phyloP scores from a whole-genome alignment of 1,140 invertebrate genomes.

The Lerema accius region DNA sequence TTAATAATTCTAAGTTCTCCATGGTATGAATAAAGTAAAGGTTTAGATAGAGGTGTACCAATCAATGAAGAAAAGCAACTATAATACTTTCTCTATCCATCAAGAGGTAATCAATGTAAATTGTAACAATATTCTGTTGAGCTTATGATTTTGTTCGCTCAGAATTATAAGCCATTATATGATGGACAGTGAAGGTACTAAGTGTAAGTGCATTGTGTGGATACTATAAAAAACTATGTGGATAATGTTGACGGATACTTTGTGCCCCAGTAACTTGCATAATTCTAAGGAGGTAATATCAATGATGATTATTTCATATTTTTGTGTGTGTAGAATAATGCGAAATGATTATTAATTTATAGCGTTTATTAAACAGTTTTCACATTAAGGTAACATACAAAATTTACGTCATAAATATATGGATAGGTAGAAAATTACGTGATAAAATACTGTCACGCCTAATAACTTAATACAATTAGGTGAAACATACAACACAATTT shows the following conservation, averaged over 20 bases:
- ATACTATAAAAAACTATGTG: conserved; percentile 35
- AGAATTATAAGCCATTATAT: conserved; percentile 11
- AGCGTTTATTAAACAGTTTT: conserved; percentile 79
- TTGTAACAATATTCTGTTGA: no score
- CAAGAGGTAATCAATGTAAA: no score
- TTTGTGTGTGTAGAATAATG: conserved; percentile 73
- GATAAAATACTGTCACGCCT: conserved; percentile 77
- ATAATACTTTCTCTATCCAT: conserved; percentile 54
- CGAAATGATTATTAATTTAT: conserved; percentile 75
- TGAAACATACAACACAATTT: conserved; percentile 80
- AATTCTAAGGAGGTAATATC: conserved; percentile 26
- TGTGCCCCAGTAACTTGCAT: conserved; percentile 23
- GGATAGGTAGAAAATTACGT: conserved; percentile 73
- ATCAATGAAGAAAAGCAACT: conserved; percentile 64
- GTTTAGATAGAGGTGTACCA: conserved; percentile 66
- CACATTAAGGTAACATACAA: conserved; percentile 81
- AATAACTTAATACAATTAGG: conserved; percentile 78
- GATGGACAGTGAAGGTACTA: conserved; percentile 42
- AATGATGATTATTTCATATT: conserved; percentile 38
- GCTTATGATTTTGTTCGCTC: not conserved
- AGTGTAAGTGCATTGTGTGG: conserved; percentile 46
- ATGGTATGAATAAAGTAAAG: conserved; percentile 64
- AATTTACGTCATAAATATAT: conserved; percentile 73
- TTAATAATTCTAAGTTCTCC: conserved; percentile 65
- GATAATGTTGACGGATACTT: conserved; percentile 19